Evolutionary conservation across 2,113 vertebrate species (phyloP).

Genomic region (Rhabdornis inornatus): DNA sequence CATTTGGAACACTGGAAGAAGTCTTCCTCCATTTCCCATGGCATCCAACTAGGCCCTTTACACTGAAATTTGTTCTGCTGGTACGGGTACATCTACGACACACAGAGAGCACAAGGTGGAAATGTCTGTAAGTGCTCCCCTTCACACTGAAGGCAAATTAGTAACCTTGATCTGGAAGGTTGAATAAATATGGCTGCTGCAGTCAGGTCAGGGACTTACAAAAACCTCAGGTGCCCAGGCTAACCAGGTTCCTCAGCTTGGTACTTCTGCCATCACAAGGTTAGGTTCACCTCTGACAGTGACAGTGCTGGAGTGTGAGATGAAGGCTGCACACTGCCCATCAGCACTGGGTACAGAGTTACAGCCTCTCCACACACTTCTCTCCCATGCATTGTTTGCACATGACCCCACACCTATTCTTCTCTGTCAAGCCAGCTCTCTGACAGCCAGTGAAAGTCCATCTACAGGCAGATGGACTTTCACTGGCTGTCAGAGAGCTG

Average conservation of each 20-base stretch:
- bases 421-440: no score
- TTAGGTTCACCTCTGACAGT: neutral
- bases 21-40: neutral
- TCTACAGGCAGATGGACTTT: neutral
- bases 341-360: neutral
- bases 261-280: neutral
- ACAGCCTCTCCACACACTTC: neutral
- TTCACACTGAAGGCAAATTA: neutral
- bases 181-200: neutral
- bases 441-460: no score
- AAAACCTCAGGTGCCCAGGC: neutral
- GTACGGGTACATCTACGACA: neutral
- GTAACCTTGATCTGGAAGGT: neutral
- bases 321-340: neutral
- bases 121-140: neutral
- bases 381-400: neutral
- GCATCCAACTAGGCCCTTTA: neutral
- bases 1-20: neutral
- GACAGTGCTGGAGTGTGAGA: neutral
- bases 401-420: neutral
- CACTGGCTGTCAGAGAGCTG: neutral
- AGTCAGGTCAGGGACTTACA: neutral
- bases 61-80: neutral
- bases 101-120: neutral
- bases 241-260: neutral